Base-by-base conservation (phyloP, 2,797 vertebrate species). In the Cyprinella venusta region DNA sequence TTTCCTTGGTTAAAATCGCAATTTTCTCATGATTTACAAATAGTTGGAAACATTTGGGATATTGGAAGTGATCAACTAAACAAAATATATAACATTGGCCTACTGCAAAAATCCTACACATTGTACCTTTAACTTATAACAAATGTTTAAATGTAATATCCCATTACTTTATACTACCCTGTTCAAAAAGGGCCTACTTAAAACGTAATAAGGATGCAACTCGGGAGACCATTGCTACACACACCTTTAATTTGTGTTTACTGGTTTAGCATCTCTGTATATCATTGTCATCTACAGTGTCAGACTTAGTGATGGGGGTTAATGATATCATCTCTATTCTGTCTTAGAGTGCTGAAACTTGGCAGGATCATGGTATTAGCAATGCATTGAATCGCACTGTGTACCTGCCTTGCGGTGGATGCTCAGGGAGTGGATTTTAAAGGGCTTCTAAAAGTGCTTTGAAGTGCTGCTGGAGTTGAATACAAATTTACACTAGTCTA, bases 401-500 rank as follows among this genome's bases (percentile, higher is more conserved):
- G 64, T 79, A 52, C 67, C 45, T 70, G 30, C 56, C 45, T 71
- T 79, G 40, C 30, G 13, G 59, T 78, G 13, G 40, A 81, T 74
- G 42, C 54, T 81, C n/a, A 12, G 69, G 33, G 70, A 40, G 59
- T 74, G 59, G 45, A 75, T 75, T 82, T 79, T 19, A 54, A 67
- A 79, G 26, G 8, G 30, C 24, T 52, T 64, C 33, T 16, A 75
- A 67, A 67, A 30, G 30, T 70, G 6, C 64, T 79, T 84, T 69
- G 76, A 79, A 79, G 76, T 79, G 56, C 40, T 36, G 30, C 30
- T 87, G 13, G n/a, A 76, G 61, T 30, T 76, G 63, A 82, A 76
- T 76, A 18, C 52, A 61, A 76, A 59, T 67, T 26, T 75, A 75
- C 4, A 12, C n/a, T 24, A 26, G 56, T 74, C 59, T 65, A 71